phyloP scores from a whole-genome alignment of 2,113 vertebrate genomes.

The Paracanthobrama guichenoti region DNA sequence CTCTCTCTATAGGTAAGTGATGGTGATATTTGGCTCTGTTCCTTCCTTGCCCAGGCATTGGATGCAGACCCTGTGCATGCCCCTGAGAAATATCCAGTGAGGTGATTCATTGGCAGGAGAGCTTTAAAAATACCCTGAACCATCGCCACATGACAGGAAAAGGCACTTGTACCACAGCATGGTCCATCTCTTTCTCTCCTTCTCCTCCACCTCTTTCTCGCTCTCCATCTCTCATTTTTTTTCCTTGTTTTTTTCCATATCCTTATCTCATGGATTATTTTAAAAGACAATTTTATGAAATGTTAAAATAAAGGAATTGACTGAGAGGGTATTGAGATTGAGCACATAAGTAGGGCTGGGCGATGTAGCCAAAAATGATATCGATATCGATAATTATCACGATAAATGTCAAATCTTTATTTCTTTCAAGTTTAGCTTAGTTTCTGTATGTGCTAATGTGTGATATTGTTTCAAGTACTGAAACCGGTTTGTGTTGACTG shows the following conservation, averaged over 20 bases:
- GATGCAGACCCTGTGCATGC: constrained; percentile 56
- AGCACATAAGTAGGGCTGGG: constrained; percentile 5
- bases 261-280: constrained; percentile 50
- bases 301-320: constrained; percentile 47
- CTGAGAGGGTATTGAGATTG: constrained; percentile 45
- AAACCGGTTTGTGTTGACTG: too few species aligned
- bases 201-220: background rate
- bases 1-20: constrained; percentile 71
- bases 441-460: too few species aligned
- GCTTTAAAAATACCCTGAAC: constrained; percentile 70
- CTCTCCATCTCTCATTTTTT: background rate
- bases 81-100: constrained; percentile 64
- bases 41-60: constrained; percentile 55
- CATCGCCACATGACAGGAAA: constrained; percentile 65
- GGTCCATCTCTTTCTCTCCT: background rate
- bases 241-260: background rate
- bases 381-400: too few species aligned
- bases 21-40: constrained; percentile 55
- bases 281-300: constrained; percentile 47
- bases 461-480: too few species aligned
- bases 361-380: too few species aligned
- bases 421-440: too few species aligned
- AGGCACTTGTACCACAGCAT: constrained; percentile 57
- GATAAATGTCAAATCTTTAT: too few species aligned
- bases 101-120: constrained; percentile 69